Conservation (phyloP, 1,140 invertebrate genomes). For the Stratiolaelaps scimitus region DNA sequence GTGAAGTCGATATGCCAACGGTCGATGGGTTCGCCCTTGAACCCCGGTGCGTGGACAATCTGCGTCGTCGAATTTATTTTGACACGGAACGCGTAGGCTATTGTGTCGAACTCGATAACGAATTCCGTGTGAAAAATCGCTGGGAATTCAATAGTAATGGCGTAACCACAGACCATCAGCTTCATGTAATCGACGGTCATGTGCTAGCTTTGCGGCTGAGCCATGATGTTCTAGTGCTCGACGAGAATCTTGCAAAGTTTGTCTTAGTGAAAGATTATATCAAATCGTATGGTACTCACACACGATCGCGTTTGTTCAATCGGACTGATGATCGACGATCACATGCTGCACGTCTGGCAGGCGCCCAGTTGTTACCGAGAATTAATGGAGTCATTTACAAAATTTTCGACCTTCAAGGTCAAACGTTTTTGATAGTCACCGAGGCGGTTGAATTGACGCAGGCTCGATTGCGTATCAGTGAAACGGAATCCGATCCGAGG, state of each 20-base stretch:
- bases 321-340: too few relatives aligned
- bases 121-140: background rate
- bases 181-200: background rate
- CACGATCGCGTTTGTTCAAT: too few relatives aligned
- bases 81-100: background rate
- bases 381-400: slow-evolving; percentile 21
- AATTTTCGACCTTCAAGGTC: background rate
- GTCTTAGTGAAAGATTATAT: background rate
- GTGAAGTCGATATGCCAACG: background rate
- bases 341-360: too few relatives aligned
- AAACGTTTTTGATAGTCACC: slow-evolving; percentile 15
- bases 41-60: background rate
- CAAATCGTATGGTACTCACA: background rate
- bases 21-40: slow-evolving; percentile 17
- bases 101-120: background rate
- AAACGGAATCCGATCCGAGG: slow-evolving; percentile 23
- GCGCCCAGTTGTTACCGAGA: background rate
- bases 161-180: slow-evolving; percentile 12
- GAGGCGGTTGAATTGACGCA: slow-evolving; percentile 16
- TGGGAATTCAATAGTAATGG: background rate
- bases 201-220: slow-evolving; percentile 1
- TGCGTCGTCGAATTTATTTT: slow-evolving; percentile 2
- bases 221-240: slow-evolving; percentile 4
- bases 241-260: background rate
- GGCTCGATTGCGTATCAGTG: slow-evolving; percentile 7